A percentile compares a stretch with the other conserved stretches of the same genome.
phyloP scores from a whole-genome alignment of 2,113 vertebrate species.

The Lepidothrix coronata region DNA sequence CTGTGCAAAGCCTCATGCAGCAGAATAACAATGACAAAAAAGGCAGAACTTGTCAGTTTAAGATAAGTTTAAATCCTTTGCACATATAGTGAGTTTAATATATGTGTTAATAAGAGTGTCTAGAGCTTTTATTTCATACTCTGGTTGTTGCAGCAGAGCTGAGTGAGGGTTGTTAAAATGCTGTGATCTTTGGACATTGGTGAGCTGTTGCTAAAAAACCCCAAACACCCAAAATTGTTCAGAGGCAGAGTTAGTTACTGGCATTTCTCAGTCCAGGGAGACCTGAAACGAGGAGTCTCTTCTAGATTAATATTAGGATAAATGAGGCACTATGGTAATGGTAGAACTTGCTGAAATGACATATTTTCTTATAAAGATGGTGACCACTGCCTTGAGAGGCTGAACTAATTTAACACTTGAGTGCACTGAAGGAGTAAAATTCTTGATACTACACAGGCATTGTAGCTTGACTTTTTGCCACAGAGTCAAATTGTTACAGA shows the following conservation, averaged over 20 bases:
- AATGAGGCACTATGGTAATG: neutral
- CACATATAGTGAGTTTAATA: neutral
- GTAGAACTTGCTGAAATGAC: neutral
- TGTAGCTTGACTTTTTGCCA: neutral
- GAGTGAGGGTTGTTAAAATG: neutral
- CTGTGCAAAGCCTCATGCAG: neutral
- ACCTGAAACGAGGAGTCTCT: neutral
- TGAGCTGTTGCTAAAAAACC: neutral
- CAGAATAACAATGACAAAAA: constrained; percentile 12
- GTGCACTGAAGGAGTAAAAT: neutral
- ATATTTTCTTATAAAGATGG: neutral
- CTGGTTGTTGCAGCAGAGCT: neutral
- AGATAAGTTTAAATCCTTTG: neutral
- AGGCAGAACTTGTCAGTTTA: neutral
- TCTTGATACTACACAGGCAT: neutral
- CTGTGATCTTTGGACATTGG: neutral
- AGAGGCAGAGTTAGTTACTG: neutral
- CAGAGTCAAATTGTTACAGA: neutral
- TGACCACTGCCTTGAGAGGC: neutral
- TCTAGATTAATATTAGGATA: neutral
- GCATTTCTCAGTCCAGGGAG: neutral
- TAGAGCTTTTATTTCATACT: neutral
- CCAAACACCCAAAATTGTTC: neutral
- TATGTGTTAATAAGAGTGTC: neutral
- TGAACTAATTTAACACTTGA: neutral